Evolutionary conservation across 2,888 invertebrate genomes (phyloP), one percentile per base, ranked within the genome.

Genomic region (Drosophila pseudotakahashii): DNA sequence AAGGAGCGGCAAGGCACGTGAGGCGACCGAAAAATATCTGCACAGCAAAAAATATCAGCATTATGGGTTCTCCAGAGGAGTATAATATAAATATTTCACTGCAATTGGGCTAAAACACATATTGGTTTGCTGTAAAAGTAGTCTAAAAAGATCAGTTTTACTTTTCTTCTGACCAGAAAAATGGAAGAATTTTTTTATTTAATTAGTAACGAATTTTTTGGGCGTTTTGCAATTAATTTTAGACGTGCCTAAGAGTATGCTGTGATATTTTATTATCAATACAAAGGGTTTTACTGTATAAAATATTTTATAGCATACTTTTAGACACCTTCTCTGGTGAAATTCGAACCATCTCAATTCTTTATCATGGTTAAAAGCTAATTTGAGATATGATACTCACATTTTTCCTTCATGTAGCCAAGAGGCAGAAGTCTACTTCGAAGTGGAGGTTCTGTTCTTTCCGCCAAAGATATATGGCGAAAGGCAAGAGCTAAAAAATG

Each of bases 1-100:
- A 85, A 88, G 88, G 72, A 79, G 73, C 62, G 74, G 71, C 81
- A 72, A 60, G 70, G 74, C 71, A 85, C 83, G 88, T 85, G 77
- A 72, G 82, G 73, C 62, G 64, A 14, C 71, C 75, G 51, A 69
- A 64, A 59, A 62, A 74, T 52, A 51, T 52, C 36, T 70, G 44
- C 58, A 59, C 55, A 2, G 39, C 7, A 4, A 14, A 32, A n/a
- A 41, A 39, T n/a, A 19, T 1, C 6, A 13, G 10, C 16, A 37
- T 37, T n/a, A 6, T 37, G 6, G 6, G 1, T 16, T 48, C 34
- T 34, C 48, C 48, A 34, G 11, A 2, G 16, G 1, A 7, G 6
- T 19, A 19, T 19, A 7, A 36, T 36, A 36, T 11, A 11, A 10
- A 36, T 36, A 36, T 36, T 36, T 36, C 10, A 11, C 34, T 11